phyloP scores from a whole-genome alignment of 2,113 vertebrate species.

The Jacana jacana region DNA sequence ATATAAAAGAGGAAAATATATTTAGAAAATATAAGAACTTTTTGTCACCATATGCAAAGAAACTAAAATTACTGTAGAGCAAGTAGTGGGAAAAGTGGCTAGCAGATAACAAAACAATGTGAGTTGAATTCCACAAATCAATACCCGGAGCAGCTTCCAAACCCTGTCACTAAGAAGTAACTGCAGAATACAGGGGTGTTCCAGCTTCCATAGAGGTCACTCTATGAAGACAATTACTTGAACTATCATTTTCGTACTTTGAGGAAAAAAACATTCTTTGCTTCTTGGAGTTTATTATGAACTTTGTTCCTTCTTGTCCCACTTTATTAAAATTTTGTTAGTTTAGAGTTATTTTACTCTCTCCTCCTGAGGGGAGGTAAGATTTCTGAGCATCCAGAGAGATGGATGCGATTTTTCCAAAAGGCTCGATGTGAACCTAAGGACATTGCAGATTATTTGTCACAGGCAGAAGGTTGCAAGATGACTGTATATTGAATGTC shows the following conservation, averaged over 20 bases:
- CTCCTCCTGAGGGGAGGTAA: not conserved
- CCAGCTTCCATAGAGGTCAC: not conserved
- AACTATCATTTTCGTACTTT: not conserved
- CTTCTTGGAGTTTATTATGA: not conserved
- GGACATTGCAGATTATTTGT: not conserved
- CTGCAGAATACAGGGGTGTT: not conserved
- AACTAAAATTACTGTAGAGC: not conserved
- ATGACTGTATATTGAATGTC: not conserved
- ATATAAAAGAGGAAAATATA: not conserved
- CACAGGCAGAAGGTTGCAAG: not conserved
- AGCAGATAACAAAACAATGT: not conserved
- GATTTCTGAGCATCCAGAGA: not conserved
- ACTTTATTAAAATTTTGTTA: not conserved
- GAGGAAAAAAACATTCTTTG: not conserved
- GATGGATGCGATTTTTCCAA: not conserved
- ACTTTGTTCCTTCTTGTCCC: not conserved
- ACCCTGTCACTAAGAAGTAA: not conserved
- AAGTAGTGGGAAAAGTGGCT: not conserved
- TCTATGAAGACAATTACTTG: not conserved
- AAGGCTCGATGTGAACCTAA: not conserved
- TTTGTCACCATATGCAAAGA: not conserved
- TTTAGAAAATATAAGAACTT: not conserved
- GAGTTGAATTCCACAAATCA: not conserved
- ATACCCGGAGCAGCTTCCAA: not conserved
- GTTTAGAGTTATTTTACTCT: not conserved